A percentile compares a stretch with the other conserved stretches of the same genome.
These are phyloP conservation scores for Heteropelma amictum DNA, from an alignment of 2,888 invertebrate genomes.

Conservation along the genomic window DNA sequence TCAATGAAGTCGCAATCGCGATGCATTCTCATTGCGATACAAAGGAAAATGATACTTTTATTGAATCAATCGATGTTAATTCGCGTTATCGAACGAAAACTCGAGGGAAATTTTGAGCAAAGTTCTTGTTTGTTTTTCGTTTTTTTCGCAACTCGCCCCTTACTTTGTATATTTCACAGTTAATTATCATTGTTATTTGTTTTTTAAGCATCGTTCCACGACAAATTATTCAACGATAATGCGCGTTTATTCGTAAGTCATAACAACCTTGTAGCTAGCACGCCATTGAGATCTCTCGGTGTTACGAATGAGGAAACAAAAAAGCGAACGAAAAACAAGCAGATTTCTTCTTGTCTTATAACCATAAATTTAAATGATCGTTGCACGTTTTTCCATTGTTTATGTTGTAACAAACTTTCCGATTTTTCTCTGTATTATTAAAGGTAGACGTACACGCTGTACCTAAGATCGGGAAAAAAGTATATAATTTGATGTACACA, in stretches of 20 bases:
- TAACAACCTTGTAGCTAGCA: slow-evolving; percentile 36
- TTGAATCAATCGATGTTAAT: too few species aligned
- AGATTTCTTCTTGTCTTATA: slow-evolving; percentile 18
- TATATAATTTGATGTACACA: slow-evolving; percentile 1
- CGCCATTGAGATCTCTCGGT: neutral
- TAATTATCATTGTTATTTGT: neutral
- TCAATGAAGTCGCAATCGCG: slow-evolving; percentile 50
- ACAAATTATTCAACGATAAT: slow-evolving; percentile 61
- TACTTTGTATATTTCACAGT: neutral
- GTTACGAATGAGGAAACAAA: neutral
- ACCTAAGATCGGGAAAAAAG: neutral
- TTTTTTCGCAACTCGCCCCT: neutral
- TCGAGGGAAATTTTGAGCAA: slow-evolving; percentile 5
- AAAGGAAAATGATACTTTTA: slow-evolving; percentile 22
- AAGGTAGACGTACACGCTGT: neutral
- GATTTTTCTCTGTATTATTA: neutral
- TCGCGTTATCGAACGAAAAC: slow-evolving; percentile 39
- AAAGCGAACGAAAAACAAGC: neutral
- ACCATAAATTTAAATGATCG: slow-evolving; percentile 18
- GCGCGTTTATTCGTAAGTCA: slow-evolving; percentile 36
- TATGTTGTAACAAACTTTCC: neutral
- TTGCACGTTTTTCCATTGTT: neutral
- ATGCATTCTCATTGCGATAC: slow-evolving; percentile 10
- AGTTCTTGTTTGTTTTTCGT: neutral
- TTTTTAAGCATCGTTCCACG: slow-evolving; percentile 36